Evolutionary conservation across 2,888 invertebrate genomes (phyloP), one percentile per base, ranked within the genome.

Genomic region (Volucella inflata): DNA sequence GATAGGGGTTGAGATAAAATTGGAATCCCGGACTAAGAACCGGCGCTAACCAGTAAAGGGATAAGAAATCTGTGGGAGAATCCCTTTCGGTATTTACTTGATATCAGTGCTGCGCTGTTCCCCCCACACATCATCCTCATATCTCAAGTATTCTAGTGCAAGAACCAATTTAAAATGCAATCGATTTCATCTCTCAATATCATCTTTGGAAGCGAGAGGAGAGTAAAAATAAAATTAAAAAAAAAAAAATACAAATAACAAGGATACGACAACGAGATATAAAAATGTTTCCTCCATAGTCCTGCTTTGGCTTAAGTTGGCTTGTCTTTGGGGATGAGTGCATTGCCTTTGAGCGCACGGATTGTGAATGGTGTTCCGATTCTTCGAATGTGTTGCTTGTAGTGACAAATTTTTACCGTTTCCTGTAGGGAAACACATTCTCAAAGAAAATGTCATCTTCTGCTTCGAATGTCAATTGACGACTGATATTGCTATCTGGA

Each of bases 151-250:
- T 70, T 78, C 71, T 68, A 55, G 65, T 71, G 68, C 57, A 60
- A 67, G 77, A 87, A 74, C 74, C 87, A 87, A 87, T 87, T 87
- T 87, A 82, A 87, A 87, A 83, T 83, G 82, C 87, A 83, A 87
- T 87, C 87, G 87, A 87, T 82, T 82, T 84, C 83, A 84, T 79
- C 75, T 84, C 75, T 76, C 84, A 76, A 76, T 76, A 84, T 84
- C 84, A 76, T 80, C 55, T 71, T 30, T 38, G 30, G 46, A 76
- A 55, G 80, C 64, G 70, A 53, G n/a, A n/a, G n/a, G n/a, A 70
- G 30, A 16, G 16, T 44, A 62, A 51, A 17, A 68, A 21, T 51
- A 50, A 36, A 44, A 16, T 12, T 44, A 62, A 51, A 17, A 68
- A 21, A 53, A 50, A 36, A 44, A 60, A n/a, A 36, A 30, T 42